These are phyloP conservation scores for Austrolebias charrua DNA, from an alignment of 2,797 vertebrate species.

Conservation along the genomic window DNA sequence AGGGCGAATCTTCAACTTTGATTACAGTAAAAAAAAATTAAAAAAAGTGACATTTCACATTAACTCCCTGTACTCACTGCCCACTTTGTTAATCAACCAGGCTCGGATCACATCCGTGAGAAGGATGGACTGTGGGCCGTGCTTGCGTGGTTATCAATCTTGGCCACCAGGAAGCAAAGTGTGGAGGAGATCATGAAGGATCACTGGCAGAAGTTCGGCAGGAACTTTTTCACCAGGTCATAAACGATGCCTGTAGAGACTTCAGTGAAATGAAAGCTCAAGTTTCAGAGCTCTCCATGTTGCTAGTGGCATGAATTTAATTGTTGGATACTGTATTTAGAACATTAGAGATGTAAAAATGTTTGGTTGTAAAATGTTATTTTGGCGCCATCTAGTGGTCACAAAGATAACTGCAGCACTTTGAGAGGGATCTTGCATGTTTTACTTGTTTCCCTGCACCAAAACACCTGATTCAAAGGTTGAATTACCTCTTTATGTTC, in stretches of 20 bases:
- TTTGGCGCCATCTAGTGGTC: constrained; percentile 49
- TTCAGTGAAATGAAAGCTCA: background rate
- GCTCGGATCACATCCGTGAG: constrained; percentile 97
- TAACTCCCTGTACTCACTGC: too few relatives aligned
- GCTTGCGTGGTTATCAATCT: constrained; percentile 95
- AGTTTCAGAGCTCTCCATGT: background rate
- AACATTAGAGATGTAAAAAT: background rate
- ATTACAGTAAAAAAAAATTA: too few relatives aligned
- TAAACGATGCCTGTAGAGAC: constrained; percentile 8
- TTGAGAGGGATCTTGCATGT: background rate
- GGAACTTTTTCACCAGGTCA: constrained; percentile 98
- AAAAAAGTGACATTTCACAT: too few relatives aligned
- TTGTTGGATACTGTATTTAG: background rate
- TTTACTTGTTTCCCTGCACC: background rate
- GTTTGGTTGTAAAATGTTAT: background rate
- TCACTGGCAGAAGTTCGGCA: constrained; percentile 96
- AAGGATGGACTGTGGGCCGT: constrained; percentile 98
- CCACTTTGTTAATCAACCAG: constrained; percentile 63
- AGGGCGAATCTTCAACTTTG: constrained; percentile 46
- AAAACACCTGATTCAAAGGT: too few relatives aligned
- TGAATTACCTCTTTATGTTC: too few relatives aligned
- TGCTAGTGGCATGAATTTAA: background rate
- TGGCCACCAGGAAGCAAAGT: constrained; percentile 92
- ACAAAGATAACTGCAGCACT: constrained; percentile 26
- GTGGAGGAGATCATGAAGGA: constrained; percentile 98